A percentile compares a stretch with the other conserved stretches of the same genome.
These are phyloP conservation scores for Triplophysa rosa DNA, from an alignment of 2,113 vertebrate species.

Conservation along the genomic window DNA sequence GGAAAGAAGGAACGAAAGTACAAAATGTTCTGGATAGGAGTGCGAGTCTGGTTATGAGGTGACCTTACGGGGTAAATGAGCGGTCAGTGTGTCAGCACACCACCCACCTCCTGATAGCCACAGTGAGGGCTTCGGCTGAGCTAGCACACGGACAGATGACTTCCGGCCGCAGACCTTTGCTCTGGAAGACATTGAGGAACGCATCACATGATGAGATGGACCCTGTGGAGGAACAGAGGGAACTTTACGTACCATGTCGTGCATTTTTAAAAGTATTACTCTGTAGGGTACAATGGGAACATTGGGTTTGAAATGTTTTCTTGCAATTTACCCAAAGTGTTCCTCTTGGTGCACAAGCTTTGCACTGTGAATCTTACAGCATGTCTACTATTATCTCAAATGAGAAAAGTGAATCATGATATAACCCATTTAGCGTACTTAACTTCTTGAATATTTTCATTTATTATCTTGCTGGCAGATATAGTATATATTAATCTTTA, in stretches of 20 bases:
- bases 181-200: constrained; percentile 99
- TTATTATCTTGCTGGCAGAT: too few species aligned
- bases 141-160: constrained; percentile 99
- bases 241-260: neutral
- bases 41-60: neutral
- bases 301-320: neutral
- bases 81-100: constrained; percentile 35
- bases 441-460: neutral
- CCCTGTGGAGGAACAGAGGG: constrained; percentile 73
- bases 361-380: too few species aligned
- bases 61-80: constrained; percentile 15
- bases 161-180: constrained; percentile 93
- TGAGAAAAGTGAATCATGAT: neutral
- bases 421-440: neutral
- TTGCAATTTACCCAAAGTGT: neutral
- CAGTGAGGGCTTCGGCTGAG: constrained; percentile 95
- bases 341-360: neutral
- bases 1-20: neutral
- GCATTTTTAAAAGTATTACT: neutral
- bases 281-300: neutral
- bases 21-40: neutral
- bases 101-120: constrained; percentile 92
- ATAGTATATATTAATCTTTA: neutral
- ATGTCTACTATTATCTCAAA: neutral
- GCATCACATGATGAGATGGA: constrained; percentile 99